phyloP scores from a whole-genome alignment of 2,888 invertebrate species.

The Rhimphoctona megacephalus region DNA sequence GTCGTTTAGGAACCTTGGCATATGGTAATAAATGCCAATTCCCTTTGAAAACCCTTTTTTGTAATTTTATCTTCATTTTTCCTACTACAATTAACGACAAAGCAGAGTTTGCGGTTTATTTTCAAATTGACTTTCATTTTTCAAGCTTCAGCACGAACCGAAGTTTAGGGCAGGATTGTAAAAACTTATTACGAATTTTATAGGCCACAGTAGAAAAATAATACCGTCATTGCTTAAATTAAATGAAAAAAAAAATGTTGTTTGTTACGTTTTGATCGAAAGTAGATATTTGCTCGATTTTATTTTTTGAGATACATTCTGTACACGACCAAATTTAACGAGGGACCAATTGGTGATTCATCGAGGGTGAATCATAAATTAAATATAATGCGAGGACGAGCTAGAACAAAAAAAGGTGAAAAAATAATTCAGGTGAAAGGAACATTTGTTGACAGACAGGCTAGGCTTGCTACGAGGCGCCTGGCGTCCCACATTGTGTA shows the following conservation, averaged over 20 bases:
- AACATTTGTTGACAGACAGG: conserved; percentile 41
- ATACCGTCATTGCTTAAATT: not conserved
- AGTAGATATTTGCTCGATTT: not conserved
- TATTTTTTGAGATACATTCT: not conserved
- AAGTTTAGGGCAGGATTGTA: not conserved
- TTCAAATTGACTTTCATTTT: not conserved
- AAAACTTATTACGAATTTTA: not conserved
- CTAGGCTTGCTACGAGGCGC: conserved; percentile 42
- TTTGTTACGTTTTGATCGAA: not conserved
- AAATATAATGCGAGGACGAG: conserved; percentile 7
- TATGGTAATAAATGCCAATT: not conserved
- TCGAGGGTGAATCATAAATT: conserved; percentile 55
- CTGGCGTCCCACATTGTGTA: conserved; percentile 58
- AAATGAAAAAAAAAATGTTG: not conserved
- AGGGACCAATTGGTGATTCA: conserved; percentile 48
- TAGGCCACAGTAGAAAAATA: not conserved
- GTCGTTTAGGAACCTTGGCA: not conserved
- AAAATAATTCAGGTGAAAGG: conserved; percentile 45
- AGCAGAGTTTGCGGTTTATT: not conserved
- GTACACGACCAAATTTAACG: not conserved
- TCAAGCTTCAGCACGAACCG: not conserved
- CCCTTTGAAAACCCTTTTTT: not conserved
- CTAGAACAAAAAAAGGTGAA: conserved; percentile 7
- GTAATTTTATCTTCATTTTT: no score
- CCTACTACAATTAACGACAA: not conserved